phyloP scores from a whole-genome alignment of 1,140 invertebrate genomes.

The Scaptomyza graminum region DNA sequence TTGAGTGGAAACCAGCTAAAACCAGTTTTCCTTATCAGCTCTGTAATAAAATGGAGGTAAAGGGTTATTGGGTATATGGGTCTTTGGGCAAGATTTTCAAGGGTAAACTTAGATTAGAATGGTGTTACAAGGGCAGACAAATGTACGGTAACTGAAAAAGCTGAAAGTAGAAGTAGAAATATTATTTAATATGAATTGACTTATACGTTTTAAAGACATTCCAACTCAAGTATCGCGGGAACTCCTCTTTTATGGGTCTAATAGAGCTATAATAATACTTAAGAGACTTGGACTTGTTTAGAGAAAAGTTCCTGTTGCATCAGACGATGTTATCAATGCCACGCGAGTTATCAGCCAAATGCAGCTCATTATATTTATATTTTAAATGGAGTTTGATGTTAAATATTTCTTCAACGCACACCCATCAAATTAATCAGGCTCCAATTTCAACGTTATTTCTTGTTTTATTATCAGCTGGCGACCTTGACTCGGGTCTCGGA shows the following conservation, averaged over 20 bases:
- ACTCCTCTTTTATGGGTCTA: too few species aligned
- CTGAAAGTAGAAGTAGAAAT: not conserved
- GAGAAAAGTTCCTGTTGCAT: conserved; percentile 18
- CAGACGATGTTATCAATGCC: conserved; percentile 28
- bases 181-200: not conserved
- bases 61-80: too few species aligned
- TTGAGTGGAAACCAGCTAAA: conserved; percentile 12
- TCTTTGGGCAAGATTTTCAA: not conserved
- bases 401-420: conserved; percentile 19
- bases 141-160: not conserved
- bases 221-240: not conserved
- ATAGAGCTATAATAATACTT: not conserved
- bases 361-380: not conserved
- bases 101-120: not conserved
- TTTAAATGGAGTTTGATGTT: conserved; percentile 7
- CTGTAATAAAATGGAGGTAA: not conserved
- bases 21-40: conserved; percentile 27
- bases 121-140: not conserved
- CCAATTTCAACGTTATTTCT: not conserved
- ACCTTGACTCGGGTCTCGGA: conserved; percentile 17
- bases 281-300: not conserved
- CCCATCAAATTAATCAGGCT: conserved; percentile 40
- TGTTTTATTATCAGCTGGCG: not conserved
- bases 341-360: conserved; percentile 9
- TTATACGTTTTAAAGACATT: not conserved